Base-by-base conservation (phyloP, 2,888 invertebrate genomes). In the Hipparchia semele region DNA sequence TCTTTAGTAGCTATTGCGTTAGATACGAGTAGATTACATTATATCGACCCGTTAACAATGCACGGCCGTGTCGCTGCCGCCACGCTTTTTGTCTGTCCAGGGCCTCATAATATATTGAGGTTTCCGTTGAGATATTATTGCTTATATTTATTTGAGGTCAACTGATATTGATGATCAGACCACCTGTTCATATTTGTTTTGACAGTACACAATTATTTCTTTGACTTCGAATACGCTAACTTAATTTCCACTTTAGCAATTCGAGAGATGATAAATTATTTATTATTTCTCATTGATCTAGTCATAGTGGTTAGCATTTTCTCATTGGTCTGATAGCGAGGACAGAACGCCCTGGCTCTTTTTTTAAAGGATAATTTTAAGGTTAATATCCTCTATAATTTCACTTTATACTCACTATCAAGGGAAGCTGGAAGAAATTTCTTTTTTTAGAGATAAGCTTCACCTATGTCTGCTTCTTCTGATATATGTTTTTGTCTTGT, bases 91-190 rank as follows among this genome's bases (percentile, higher is more conserved):
- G 58, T 13, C 62, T 46, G 46, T 6, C 12, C 10, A 45, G 2
- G 1, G 2, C 62, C 3, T 13, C 8, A 46, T 3, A 13, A 46
- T 3, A 13, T 62, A 46, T 62, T 49, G 49, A 13, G 23, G 62
- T 64, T 9, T 49, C 46, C 23, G 13, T 49, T 8, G 62, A 23
- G 62, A 64, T 49, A 45, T 6, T 1, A 49, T 58, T 70, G 49
- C 46, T 58, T 13, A 45, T 2, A 58, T 64, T 39, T 56, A 64
- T 64, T 70, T 58, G 64, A 70, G 58, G 70, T 70, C 58, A 65
- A 65, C 51, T 65, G 59, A 64, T 51, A 70, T 70, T 70, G 58
- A 70, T 70, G 64, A 70, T 59, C 56, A 12, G 23, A 12, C 13
- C 54, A 70, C 64, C 56, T 64, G 70, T 49, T 64, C 39, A 8